Conservation (phyloP, 2,113 vertebrate genomes). For the Piliocolobus tephrosceles region DNA sequence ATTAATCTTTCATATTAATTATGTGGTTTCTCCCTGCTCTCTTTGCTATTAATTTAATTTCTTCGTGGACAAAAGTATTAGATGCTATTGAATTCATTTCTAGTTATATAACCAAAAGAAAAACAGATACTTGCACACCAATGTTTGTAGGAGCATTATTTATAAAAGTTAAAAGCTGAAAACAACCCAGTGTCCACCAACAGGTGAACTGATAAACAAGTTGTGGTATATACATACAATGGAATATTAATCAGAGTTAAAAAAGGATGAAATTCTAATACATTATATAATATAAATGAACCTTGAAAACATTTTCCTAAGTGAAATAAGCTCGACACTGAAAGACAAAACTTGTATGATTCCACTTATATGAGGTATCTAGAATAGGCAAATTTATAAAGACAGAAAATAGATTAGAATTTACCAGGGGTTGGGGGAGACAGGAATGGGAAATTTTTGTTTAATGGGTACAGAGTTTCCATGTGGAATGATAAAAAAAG, state of each 20-base stretch:
- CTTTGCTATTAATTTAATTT: conserved; percentile 38
- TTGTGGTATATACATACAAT: not conserved
- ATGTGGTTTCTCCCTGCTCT: not conserved
- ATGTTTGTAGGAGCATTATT: not conserved
- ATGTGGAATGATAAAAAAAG: not conserved
- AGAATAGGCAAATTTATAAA: conserved; percentile 22
- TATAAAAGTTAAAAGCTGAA: not conserved
- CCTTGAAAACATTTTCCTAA: not conserved
- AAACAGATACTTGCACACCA: not conserved
- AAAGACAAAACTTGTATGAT: not conserved
- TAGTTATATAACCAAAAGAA: not conserved
- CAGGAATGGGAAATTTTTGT: not conserved
- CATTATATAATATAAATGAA: not conserved
- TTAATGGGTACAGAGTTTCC: not conserved
- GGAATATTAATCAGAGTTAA: not conserved
- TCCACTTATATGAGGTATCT: not conserved
- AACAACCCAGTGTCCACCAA: not conserved
- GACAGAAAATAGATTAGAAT: not conserved
- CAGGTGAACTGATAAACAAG: not conserved
- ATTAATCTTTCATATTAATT: not conserved
- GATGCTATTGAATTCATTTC: conserved; percentile 26
- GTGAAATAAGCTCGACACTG: not conserved
- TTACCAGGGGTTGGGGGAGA: not conserved
- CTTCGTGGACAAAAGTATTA: conserved; percentile 15
- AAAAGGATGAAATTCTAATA: conserved; percentile 7